phyloP scores from a whole-genome alignment of 1,140 invertebrate genomes.

The Camponotus vicinus region DNA sequence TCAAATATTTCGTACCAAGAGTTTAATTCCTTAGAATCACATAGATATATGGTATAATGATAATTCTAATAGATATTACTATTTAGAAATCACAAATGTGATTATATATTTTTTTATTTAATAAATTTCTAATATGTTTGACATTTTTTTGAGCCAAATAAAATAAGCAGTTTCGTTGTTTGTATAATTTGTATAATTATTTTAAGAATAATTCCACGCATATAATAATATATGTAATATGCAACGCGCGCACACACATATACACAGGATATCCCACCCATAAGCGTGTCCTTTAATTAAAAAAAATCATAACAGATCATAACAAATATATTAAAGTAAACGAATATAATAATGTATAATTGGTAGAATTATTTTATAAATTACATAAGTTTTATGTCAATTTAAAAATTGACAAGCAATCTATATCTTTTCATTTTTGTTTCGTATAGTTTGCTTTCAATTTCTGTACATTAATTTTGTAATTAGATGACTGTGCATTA shows the following conservation, averaged over 20 bases:
- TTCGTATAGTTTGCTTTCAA: no score
- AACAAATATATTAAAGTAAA: no score
- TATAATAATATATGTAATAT: conserved; percentile 3
- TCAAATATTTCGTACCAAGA: neutral
- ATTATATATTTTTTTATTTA: conserved; percentile 26
- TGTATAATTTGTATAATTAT: conserved; percentile 11
- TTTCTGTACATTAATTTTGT: no score
- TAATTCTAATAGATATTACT: conserved; percentile 6
- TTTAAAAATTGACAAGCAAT: no score
- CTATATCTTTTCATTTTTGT: no score
- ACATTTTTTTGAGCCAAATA: conserved; percentile 15
- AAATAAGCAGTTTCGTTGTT: conserved; percentile 55
- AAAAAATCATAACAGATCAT: no score
- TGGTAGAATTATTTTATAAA: no score
- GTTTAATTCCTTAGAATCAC: conserved; percentile 2
- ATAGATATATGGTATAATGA: conserved; percentile 5
- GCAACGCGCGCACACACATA: neutral
- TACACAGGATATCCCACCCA: neutral
- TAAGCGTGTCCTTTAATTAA: no score
- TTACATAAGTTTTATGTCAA: no score
- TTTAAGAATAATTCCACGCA: neutral
- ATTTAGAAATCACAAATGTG: neutral
- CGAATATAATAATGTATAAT: no score
- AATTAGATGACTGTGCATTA: no score
- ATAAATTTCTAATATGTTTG: conserved; percentile 13